These are phyloP conservation scores for Drosophila funebris DNA, from an alignment of 1,140 invertebrate species.

Conservation along the genomic window DNA sequence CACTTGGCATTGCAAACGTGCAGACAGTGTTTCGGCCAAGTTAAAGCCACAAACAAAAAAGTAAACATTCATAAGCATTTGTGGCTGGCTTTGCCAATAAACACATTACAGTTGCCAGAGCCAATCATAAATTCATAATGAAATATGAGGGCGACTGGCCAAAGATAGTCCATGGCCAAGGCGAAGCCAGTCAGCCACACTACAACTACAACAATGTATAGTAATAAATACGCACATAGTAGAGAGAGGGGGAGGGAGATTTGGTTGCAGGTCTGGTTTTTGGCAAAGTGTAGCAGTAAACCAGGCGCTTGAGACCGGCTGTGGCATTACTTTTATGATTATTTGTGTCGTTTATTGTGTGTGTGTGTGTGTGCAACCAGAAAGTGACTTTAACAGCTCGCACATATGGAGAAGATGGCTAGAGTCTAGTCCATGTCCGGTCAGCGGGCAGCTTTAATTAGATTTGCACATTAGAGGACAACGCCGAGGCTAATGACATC, in stretches of 20 bases:
- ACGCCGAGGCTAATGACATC: conserved; percentile 60
- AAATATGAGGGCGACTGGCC: conserved; percentile 56
- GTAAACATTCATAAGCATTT: conserved; percentile 47
- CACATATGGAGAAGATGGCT: conserved; percentile 46
- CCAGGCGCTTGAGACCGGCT: conserved; percentile 36
- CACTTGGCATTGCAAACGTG: not conserved
- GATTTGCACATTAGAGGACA: conserved; percentile 69
- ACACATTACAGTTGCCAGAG: conserved; percentile 67
- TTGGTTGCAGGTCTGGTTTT: conserved; percentile 44
- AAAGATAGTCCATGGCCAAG: conserved; percentile 43
- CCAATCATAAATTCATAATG: conserved; percentile 78
- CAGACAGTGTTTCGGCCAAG: conserved; percentile 1
- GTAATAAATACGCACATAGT: conserved; percentile 55
- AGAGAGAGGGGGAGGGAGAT: conserved; percentile 24
- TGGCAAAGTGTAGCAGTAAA: conserved; percentile 28
- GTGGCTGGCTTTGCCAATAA: conserved; percentile 65
- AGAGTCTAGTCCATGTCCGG: conserved; percentile 40
- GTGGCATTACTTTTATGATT: conserved; percentile 80
- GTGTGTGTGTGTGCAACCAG: conserved; percentile 10
- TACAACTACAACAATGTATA: conserved; percentile 29
- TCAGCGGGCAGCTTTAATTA: conserved; percentile 69
- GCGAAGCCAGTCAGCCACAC: conserved; percentile 30
- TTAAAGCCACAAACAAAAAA: conserved; percentile 28
- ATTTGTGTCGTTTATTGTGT: conserved; percentile 74
- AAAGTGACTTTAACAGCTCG: conserved; percentile 49